Evolutionary conservation across 2,888 invertebrate genomes (phyloP).

Genomic region (Cryptocheilus praepositus): DNA sequence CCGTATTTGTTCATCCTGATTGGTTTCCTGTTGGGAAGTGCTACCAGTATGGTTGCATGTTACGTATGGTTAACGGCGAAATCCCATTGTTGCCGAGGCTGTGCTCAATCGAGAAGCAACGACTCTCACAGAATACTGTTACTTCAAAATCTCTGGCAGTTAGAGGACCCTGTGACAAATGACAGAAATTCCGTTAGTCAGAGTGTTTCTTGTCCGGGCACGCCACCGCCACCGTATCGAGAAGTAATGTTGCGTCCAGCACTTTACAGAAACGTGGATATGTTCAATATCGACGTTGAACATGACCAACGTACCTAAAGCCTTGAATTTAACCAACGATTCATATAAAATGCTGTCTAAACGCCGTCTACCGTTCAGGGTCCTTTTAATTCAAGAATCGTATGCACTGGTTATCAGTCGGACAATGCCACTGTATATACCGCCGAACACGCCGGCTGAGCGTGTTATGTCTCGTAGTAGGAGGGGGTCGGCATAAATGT

Average conservation of each 20-base stretch:
- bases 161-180: slow-evolving; percentile 29
- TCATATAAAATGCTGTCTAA: too few relatives aligned
- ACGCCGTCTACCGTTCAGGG: too few relatives aligned
- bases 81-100: slow-evolving; percentile 34
- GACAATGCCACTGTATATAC: too few relatives aligned
- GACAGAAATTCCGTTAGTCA: slow-evolving; percentile 23
- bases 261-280: slow-evolving; percentile 41
- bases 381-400: too few relatives aligned
- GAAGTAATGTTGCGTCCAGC: slow-evolving; percentile 64
- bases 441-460: too few relatives aligned
- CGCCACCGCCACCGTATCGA: slow-evolving; percentile 70
- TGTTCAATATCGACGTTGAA: too few relatives aligned
- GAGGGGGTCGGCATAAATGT: too few relatives aligned
- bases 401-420: too few relatives aligned
- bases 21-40: slow-evolving; percentile 65
- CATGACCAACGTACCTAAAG: too few relatives aligned
- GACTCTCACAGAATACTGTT: slow-evolving; percentile 58
- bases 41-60: slow-evolving; percentile 54
- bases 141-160: slow-evolving; percentile 53
- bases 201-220: slow-evolving; percentile 61
- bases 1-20: slow-evolving; percentile 58
- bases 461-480: too few relatives aligned
- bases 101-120: background rate
- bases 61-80: slow-evolving; percentile 61
- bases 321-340: too few relatives aligned